A percentile compares a stretch with the other conserved stretches of the same genome.
phyloP scores from a whole-genome alignment of 1,140 invertebrate genomes.

The Centruroides vittatus region DNA sequence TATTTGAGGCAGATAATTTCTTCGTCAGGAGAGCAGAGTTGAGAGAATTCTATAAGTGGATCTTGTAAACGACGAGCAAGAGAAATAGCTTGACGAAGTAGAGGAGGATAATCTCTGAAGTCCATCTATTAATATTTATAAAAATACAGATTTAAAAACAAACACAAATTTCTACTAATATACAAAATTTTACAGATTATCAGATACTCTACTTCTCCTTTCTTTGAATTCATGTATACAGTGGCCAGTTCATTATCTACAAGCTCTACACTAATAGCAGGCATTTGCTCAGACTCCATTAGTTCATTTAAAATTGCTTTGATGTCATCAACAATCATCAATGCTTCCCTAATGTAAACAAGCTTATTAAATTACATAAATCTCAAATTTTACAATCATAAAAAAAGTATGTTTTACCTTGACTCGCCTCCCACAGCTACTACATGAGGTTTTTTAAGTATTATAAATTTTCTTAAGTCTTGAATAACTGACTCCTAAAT shows the following conservation, averaged over 20 bases:
- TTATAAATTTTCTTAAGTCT: slow-evolving; percentile 70
- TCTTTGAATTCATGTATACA: slow-evolving; percentile 80
- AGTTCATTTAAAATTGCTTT: slow-evolving; percentile 54
- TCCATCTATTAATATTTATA: slow-evolving; percentile 39
- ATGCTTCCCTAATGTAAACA: slow-evolving; percentile 45
- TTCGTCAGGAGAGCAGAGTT: slow-evolving; percentile 86
- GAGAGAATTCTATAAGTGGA: slow-evolving; percentile 88
- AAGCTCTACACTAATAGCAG: slow-evolving; percentile 73
- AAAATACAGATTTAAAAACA: background rate
- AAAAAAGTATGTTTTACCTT: background rate
- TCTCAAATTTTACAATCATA: background rate
- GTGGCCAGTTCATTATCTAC: slow-evolving; percentile 83
- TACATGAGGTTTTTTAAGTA: slow-evolving; percentile 82
- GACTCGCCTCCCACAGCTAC: slow-evolving; percentile 83
- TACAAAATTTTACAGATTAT: too few species aligned
- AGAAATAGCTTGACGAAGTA: slow-evolving; percentile 81
- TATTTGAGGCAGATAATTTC: slow-evolving; percentile 89
- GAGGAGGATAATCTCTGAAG: slow-evolving; percentile 77
- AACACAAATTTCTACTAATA: background rate
- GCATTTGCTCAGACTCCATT: slow-evolving; percentile 73
- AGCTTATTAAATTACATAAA: background rate
- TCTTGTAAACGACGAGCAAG: slow-evolving; percentile 84
- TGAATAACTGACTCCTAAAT: slow-evolving; percentile 59
- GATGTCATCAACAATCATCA: slow-evolving; percentile 73
- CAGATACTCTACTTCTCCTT: slow-evolving; percentile 43